A percentile compares a stretch with the other conserved stretches of the same genome.
These are phyloP conservation scores for Anagyrus pseudococci DNA, from an alignment of 2,888 invertebrate genomes.

Conservation along the genomic window DNA sequence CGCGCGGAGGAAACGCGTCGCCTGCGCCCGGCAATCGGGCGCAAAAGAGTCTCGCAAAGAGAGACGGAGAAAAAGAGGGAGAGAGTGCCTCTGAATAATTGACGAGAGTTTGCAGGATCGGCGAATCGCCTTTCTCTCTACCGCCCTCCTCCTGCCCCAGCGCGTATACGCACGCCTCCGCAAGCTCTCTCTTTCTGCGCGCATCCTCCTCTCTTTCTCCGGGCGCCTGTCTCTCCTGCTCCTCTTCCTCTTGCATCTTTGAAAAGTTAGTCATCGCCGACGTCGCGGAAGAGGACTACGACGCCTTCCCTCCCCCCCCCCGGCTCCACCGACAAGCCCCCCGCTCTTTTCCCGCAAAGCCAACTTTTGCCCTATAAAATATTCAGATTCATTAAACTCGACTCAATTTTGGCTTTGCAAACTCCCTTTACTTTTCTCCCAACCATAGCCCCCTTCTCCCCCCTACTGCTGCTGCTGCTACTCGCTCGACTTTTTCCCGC, in stretches of 20 bases:
- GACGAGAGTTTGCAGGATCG: slow-evolving; percentile 19
- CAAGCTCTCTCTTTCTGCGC: too few relatives aligned
- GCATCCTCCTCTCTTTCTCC: not conserved
- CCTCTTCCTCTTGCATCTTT: not conserved
- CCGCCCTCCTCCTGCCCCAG: too few relatives aligned
- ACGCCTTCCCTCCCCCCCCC: too few relatives aligned
- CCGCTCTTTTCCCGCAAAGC: not conserved
- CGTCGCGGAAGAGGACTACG: too few relatives aligned
- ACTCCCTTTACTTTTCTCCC: slow-evolving; percentile 27
- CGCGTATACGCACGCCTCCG: too few relatives aligned
- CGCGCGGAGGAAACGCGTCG: too few relatives aligned
- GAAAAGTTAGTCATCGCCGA: not conserved
- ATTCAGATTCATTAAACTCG: slow-evolving; percentile 35
- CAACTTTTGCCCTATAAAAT: slow-evolving; percentile 21
- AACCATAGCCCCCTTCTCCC: too few relatives aligned
- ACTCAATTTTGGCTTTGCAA: slow-evolving; percentile 20
- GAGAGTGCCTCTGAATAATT: slow-evolving; percentile 27
- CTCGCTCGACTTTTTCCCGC: too few relatives aligned
- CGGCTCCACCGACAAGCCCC: not conserved
- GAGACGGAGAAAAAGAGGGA: not conserved
- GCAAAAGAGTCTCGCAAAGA: too few relatives aligned
- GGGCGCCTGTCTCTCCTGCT: not conserved
- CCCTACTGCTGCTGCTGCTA: too few relatives aligned
- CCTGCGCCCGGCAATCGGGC: too few relatives aligned
- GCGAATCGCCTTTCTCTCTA: not conserved